These are phyloP conservation scores for Operophtera brumata DNA, from an alignment of 2,888 invertebrate species.

Conservation along the genomic window DNA sequence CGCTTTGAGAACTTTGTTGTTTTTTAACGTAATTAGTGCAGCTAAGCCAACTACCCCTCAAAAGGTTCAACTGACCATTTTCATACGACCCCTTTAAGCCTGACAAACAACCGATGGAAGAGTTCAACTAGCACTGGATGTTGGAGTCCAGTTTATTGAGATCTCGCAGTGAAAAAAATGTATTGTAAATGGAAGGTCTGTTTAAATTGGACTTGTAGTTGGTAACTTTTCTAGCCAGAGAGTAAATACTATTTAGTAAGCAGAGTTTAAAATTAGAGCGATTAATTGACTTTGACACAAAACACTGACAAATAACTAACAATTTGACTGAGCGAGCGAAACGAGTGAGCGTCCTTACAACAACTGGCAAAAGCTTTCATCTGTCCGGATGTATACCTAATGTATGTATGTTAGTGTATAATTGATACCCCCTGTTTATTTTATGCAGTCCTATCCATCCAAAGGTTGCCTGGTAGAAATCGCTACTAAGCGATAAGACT, in stretches of 20 bases:
- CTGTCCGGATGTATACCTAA: too few species aligned
- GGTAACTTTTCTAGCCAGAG: conserved; percentile 24
- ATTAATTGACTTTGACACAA: background rate
- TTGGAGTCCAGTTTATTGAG: conserved; percentile 19
- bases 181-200: conserved; percentile 14
- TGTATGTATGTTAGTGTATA: too few species aligned
- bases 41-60: conserved; percentile 53
- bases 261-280: background rate
- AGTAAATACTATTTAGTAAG: conserved; percentile 15
- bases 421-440: too few species aligned
- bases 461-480: too few species aligned
- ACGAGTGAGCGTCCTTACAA: too few species aligned
- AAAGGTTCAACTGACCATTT: conserved; percentile 42
- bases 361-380: too few species aligned
- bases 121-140: conserved; percentile 26
- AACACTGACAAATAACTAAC: background rate
- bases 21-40: conserved; percentile 73
- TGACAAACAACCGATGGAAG: background rate
- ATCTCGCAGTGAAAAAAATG: conserved; percentile 19
- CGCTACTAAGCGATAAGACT: too few species aligned
- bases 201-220: conserved; percentile 17
- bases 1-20: conserved; percentile 56
- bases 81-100: conserved; percentile 25
- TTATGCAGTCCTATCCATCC: too few species aligned
- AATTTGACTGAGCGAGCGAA: too few species aligned